Conservation (phyloP, 2,888 invertebrate genomes). For the Trisateles emortualis region DNA sequence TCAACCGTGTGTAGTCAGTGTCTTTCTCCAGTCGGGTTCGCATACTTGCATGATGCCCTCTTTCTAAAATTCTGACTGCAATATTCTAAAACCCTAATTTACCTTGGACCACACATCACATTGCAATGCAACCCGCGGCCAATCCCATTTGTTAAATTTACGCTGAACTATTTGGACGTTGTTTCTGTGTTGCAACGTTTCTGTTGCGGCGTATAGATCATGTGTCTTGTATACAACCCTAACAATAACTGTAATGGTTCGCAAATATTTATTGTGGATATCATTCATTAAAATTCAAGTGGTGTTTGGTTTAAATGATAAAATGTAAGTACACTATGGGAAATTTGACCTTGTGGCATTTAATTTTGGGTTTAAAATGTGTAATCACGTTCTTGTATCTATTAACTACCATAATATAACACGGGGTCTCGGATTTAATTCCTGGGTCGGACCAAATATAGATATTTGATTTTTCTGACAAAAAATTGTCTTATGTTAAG, state of each 20-base stretch:
- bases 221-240: slow-evolving; percentile 44
- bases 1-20: too few relatives aligned
- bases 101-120: slow-evolving; percentile 54
- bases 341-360: not conserved
- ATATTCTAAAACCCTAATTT: slow-evolving; percentile 8
- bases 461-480: too few relatives aligned
- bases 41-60: too few relatives aligned
- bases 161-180: slow-evolving; percentile 76
- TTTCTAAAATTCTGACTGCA: too few relatives aligned
- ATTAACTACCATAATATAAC: not conserved
- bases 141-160: slow-evolving; percentile 82
- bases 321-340: not conserved
- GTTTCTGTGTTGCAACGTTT: slow-evolving; percentile 47
- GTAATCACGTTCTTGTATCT: too few relatives aligned
- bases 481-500: too few relatives aligned
- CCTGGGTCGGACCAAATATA: too few relatives aligned
- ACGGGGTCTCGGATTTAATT: too few relatives aligned
- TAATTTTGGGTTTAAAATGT: not conserved
- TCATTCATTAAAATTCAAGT: slow-evolving; percentile 44
- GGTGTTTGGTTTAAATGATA: slow-evolving; percentile 15
- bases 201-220: slow-evolving; percentile 46
- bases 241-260: slow-evolving; percentile 48
- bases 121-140: slow-evolving; percentile 70
- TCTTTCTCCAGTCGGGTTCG: too few relatives aligned
- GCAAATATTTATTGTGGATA: slow-evolving; percentile 45